These are phyloP conservation scores for Eilema depressum DNA, from an alignment of 2,888 invertebrate genomes.

Conservation along the genomic window DNA sequence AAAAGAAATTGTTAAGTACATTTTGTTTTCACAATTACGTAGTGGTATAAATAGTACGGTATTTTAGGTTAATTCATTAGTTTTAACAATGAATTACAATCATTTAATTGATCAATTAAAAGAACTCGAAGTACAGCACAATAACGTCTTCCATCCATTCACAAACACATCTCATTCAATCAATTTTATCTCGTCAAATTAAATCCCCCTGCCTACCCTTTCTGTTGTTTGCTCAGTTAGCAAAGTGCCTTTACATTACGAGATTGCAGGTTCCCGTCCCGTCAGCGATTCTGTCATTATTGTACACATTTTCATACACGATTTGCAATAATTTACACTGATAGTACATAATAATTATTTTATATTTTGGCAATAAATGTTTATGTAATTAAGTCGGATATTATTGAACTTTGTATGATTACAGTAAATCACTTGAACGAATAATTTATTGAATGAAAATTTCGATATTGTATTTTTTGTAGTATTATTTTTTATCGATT, in stretches of 20 bases:
- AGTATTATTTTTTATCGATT: too few species aligned
- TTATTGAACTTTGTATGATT: too few species aligned
- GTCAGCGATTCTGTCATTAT: not conserved
- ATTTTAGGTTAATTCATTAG: not conserved
- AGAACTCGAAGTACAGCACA: not conserved
- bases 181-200: conserved; percentile 1
- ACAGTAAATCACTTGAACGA: too few species aligned
- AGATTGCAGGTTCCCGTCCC: not conserved
- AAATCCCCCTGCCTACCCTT: not conserved
- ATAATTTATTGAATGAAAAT: too few species aligned
- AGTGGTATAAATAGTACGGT: too few species aligned
- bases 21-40: too few species aligned
- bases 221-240: conserved; percentile 1
- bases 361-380: not conserved
- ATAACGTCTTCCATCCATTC: conserved; percentile 4
- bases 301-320: not conserved
- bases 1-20: too few species aligned
- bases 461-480: too few species aligned
- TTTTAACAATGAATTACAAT: not conserved
- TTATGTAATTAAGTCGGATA: too few species aligned
- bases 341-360: not conserved
- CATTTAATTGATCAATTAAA: not conserved
- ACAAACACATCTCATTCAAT: not conserved
- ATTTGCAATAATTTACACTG: not conserved
- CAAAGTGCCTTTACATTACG: conserved; percentile 19